These are phyloP conservation scores for Schmidtea mediterranea DNA, from an alignment of 1,140 invertebrate species.

Conservation along the genomic window DNA sequence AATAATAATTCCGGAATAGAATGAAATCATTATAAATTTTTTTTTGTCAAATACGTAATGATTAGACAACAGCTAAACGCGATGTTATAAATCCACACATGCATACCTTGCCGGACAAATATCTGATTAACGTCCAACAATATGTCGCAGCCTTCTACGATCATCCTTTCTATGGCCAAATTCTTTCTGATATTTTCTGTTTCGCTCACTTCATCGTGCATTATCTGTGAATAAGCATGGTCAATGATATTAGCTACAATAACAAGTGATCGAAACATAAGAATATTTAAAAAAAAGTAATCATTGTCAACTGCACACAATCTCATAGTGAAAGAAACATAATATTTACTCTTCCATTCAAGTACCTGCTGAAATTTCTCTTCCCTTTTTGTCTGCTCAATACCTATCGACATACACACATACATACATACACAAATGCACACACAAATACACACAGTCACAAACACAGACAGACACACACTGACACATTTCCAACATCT, in stretches of 20 bases:
- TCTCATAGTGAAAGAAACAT: background rate
- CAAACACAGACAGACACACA: too few relatives aligned
- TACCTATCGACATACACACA: too few relatives aligned
- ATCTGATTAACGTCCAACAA: slow-evolving; percentile 73
- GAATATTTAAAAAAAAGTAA: background rate
- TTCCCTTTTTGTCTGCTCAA: too few relatives aligned
- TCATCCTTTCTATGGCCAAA: slow-evolving; percentile 69
- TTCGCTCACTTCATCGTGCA: slow-evolving; percentile 45
- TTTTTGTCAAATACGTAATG: background rate
- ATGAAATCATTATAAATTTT: background rate
- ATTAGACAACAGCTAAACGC: background rate
- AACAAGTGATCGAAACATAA: too few relatives aligned
- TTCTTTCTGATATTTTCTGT: slow-evolving; percentile 77
- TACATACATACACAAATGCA: too few relatives aligned
- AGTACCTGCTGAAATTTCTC: too few relatives aligned
- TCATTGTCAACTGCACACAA: background rate
- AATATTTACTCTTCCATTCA: background rate
- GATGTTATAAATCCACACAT: background rate
- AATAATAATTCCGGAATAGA: slow-evolving; percentile 10
- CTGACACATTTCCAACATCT: too few relatives aligned
- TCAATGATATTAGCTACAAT: too few relatives aligned
- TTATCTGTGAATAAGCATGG: slow-evolving; percentile 15
- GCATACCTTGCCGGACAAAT: slow-evolving; percentile 27
- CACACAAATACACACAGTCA: too few relatives aligned
- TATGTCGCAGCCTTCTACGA: slow-evolving; percentile 74